Percentiles rank a stretch among this genome's conserved stretches.
Evolutionary conservation across 2,797 vertebrate genomes (phyloP).

Genomic region (Lithobates sylvaticus): DNA sequence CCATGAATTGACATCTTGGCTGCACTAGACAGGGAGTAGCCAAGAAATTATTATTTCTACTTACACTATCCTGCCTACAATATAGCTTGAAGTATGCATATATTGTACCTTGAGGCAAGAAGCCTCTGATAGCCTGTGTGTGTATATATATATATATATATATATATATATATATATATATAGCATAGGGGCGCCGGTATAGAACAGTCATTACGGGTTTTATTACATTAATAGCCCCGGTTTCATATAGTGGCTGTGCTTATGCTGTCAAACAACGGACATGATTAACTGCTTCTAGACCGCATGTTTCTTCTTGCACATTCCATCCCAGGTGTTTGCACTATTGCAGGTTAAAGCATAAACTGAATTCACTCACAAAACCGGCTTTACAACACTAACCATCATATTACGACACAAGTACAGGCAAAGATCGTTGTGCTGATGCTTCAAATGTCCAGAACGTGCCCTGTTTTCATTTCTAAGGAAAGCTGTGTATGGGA

Average conservation of each 20-base stretch:
- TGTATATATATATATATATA: neutral
- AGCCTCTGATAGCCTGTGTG: neutral
- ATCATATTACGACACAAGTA: conserved; percentile 23
- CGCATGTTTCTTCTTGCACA: conserved; percentile 48
- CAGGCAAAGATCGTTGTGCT: neutral
- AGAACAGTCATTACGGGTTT: neutral
- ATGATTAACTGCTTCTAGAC: neutral
- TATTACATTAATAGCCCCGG: neutral
- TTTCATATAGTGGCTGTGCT: neutral
- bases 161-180: neutral
- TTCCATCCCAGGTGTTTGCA: conserved; percentile 33
- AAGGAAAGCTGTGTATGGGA: neutral
- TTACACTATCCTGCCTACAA: no score
- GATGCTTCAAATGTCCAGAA: neutral
- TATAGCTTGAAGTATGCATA: no score
- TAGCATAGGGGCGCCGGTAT: no score
- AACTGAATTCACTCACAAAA: conserved; percentile 6
- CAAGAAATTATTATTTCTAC: no score
- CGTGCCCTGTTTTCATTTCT: neutral
- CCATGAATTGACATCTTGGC: no score
- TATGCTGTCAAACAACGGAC: conserved; percentile 27
- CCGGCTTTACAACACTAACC: conserved; percentile 20
- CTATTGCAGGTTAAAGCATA: conserved; percentile 6
- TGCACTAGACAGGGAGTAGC: no score
- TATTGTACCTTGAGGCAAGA: no score